Evolutionary conservation across 2,888 invertebrate species (phyloP).

Genomic region (Apodemia hepburni): DNA sequence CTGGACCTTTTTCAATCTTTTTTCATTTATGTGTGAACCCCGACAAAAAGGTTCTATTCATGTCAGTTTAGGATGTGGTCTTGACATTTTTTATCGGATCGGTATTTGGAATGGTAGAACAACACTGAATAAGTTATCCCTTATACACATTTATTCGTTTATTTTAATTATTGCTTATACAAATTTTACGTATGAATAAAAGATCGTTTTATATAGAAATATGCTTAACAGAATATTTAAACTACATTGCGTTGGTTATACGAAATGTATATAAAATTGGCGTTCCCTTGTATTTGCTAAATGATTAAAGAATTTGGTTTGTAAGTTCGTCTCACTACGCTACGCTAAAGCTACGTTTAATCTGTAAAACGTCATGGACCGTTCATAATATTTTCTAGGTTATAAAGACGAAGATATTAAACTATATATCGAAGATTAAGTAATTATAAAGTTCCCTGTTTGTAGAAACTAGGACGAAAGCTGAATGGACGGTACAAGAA

Average conservation of each 20-base stretch:
- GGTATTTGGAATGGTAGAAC: constrained; percentile 12
- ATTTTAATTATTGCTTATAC: constrained; percentile 7
- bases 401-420: constrained; percentile 24
- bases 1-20: constrained; percentile 23
- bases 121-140: constrained; percentile 14
- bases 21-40: constrained; percentile 22
- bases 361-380: too few relatives aligned
- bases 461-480: constrained; percentile 27
- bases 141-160: constrained; percentile 7
- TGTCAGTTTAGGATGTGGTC: constrained; percentile 13
- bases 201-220: background rate
- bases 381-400: too few relatives aligned
- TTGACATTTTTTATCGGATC: constrained; percentile 13
- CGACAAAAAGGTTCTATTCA: constrained; percentile 18
- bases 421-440: constrained; percentile 25
- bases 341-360: too few relatives aligned
- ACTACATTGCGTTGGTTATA: too few relatives aligned
- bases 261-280: background rate
- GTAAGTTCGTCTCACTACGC: too few relatives aligned
- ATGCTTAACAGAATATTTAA: background rate
- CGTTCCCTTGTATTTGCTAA: background rate
- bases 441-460: constrained; percentile 30
- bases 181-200: constrained; percentile 6
- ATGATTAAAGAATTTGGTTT: background rate
- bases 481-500: constrained; percentile 22